Evolutionary conservation across 1,140 invertebrate species (phyloP).

Genomic region (Eupristina koningsbergeri): DNA sequence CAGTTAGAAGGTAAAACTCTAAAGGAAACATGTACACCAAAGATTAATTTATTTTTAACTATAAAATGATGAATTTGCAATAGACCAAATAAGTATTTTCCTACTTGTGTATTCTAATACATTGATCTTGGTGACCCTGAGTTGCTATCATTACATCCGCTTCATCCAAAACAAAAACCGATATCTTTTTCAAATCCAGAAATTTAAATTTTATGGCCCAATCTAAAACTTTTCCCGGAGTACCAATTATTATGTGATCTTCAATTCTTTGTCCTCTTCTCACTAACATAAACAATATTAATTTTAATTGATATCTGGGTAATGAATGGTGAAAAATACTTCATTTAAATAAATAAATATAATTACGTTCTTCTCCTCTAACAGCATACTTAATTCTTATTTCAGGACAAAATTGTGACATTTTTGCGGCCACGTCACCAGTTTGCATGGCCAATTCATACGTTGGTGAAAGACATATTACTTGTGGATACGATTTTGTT

Average conservation of each 20-base stretch:
- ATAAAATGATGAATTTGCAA: too few relatives aligned
- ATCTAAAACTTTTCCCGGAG: conserved; percentile 93
- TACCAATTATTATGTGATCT: conserved; percentile 97
- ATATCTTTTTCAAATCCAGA: conserved; percentile 91
- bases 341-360: background rate
- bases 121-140: conserved; percentile 98
- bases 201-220: conserved; percentile 90
- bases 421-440: conserved; percentile 94
- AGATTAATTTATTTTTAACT: background rate
- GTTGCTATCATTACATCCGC: conserved; percentile 99
- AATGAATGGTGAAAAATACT: background rate
- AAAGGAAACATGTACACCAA: conserved; percentile 41
- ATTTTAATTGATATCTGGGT: background rate
- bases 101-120: conserved; percentile 93
- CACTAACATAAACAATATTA: conserved; percentile 71
- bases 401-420: conserved; percentile 93
- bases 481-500: conserved; percentile 87
- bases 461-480: conserved; percentile 94
- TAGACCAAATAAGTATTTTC: too few relatives aligned
- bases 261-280: conserved; percentile 79
- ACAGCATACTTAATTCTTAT: conserved; percentile 94
- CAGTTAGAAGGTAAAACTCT: conserved; percentile 82
- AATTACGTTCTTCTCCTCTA: conserved; percentile 88
- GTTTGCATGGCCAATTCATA: conserved; percentile 98
- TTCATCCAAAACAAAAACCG: conserved; percentile 97